These are phyloP conservation scores for Solea senegalensis DNA, from an alignment of 2,113 vertebrate species.

Conservation along the genomic window DNA sequence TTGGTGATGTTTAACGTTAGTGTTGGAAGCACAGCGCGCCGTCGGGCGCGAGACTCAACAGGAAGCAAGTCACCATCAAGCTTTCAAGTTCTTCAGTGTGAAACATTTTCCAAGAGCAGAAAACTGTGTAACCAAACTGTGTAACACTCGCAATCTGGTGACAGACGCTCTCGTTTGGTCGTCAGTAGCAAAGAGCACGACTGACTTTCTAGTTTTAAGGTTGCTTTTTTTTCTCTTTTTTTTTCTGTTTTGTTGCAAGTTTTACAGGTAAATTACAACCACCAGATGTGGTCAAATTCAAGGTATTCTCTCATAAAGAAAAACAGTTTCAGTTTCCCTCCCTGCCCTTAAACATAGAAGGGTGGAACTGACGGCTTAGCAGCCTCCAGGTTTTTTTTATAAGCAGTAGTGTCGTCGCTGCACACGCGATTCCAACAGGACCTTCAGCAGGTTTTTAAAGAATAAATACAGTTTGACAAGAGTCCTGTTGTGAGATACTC, in stretches of 20 bases:
- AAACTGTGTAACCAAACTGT: slow-evolving; percentile 44
- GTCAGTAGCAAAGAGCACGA: slow-evolving; percentile 13
- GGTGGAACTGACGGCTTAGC: slow-evolving; percentile 22
- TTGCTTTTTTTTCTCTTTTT: slow-evolving; percentile 1
- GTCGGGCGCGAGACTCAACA: slow-evolving; percentile 51
- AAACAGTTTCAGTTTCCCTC: slow-evolving; percentile 26
- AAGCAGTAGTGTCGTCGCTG: slow-evolving; percentile 69
- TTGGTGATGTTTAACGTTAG: slow-evolving; percentile 82
- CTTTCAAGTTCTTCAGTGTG: slow-evolving; percentile 33
- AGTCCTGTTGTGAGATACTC: slow-evolving; percentile 38
- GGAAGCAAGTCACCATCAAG: neutral
- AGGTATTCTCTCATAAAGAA: slow-evolving; percentile 69
- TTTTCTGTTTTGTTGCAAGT: slow-evolving; percentile 55
- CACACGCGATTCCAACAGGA: slow-evolving; percentile 25
- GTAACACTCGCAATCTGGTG: slow-evolving; percentile 48
- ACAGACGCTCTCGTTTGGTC: slow-evolving; percentile 35
- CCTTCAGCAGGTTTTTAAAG: slow-evolving; percentile 66
- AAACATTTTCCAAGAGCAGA: slow-evolving; percentile 40
- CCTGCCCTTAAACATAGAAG: neutral
- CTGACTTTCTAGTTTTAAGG: slow-evolving; percentile 12
- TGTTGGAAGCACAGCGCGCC: slow-evolving; percentile 88
- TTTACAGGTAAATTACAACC: slow-evolving; percentile 72
- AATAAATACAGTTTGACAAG: slow-evolving; percentile 57
- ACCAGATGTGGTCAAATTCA: slow-evolving; percentile 71
- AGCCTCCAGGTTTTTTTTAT: slow-evolving; percentile 39